Conservation (phyloP, 1,140 invertebrate species). For the Drosophila pseudoananassae region DNA sequence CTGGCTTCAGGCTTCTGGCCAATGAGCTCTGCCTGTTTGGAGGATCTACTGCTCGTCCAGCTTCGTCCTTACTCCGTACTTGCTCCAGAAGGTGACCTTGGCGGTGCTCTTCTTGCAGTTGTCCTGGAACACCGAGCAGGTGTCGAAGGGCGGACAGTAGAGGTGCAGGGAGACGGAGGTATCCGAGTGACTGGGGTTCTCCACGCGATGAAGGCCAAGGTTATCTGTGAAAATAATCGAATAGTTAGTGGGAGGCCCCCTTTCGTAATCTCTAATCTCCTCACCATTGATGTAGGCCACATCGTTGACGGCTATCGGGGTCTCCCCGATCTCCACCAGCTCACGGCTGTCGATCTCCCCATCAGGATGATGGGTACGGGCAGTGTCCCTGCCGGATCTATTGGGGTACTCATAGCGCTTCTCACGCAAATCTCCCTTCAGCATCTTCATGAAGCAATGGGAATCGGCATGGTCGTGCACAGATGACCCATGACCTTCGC, state of each 20-base stretch:
- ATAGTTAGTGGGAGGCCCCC: not conserved
- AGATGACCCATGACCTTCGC: constrained; percentile 95
- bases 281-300: constrained; percentile 98
- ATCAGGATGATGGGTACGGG: constrained; percentile 26
- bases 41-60: constrained; percentile 55
- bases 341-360: constrained; percentile 63
- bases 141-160: constrained; percentile 97
- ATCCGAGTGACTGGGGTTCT: constrained; percentile 96
- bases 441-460: constrained; percentile 98
- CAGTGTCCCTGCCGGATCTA: constrained; percentile 10
- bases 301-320: constrained; percentile 88
- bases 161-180: constrained; percentile 96
- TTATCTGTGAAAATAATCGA: constrained; percentile 88
- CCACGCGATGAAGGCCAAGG: constrained; percentile 97
- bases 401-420: constrained; percentile 85
- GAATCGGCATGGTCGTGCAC: constrained; percentile 98
- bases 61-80: constrained; percentile 76
- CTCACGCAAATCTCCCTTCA: constrained; percentile 90
- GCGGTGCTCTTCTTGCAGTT: constrained; percentile 90
- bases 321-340: constrained; percentile 87
- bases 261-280: constrained; percentile 29
- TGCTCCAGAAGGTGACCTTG: constrained; percentile 90
- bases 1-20: constrained; percentile 10
- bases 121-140: constrained; percentile 95
- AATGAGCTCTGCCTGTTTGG: not conserved